A percentile compares a stretch with the other conserved stretches of the same genome.
phyloP scores from a whole-genome alignment of 2,113 vertebrate species.

The Oophaga pumilio region DNA sequence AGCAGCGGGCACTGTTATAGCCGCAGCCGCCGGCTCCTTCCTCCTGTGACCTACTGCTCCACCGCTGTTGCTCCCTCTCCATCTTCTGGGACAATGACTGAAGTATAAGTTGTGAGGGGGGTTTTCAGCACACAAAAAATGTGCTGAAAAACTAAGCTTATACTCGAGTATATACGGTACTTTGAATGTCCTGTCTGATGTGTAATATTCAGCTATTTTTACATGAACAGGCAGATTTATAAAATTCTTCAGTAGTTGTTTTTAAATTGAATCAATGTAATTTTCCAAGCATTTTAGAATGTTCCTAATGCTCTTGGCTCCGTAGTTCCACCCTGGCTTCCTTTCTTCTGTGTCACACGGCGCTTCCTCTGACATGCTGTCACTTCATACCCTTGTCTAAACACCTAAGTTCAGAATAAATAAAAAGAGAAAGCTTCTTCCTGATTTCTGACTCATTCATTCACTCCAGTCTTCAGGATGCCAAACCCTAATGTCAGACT shows the following conservation, averaged over 20 bases:
- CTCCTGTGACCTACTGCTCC: too few species aligned
- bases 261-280: conserved; percentile 21
- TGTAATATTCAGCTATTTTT: not conserved
- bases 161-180: too few species aligned
- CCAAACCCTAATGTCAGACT: conserved; percentile 33
- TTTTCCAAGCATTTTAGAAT: conserved; percentile 4
- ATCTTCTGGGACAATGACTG: too few species aligned
- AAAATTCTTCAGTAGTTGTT: not conserved
- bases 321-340: conserved; percentile 20
- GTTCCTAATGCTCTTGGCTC: not conserved
- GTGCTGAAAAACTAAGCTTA: too few species aligned
- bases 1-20: too few species aligned
- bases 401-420: conserved; percentile 44
- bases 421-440: conserved; percentile 36
- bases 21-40: too few species aligned
- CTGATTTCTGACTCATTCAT: conserved; percentile 50
- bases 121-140: too few species aligned
- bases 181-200: not conserved
- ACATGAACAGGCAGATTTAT: not conserved
- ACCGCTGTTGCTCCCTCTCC: too few species aligned
- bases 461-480: conserved; percentile 42
- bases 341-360: conserved; percentile 20
- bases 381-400: conserved; percentile 33
- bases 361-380: conserved; percentile 24
- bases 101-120: too few species aligned